phyloP scores from a whole-genome alignment of 2,797 vertebrate genomes.

The Kryptolebias ocellatus region DNA sequence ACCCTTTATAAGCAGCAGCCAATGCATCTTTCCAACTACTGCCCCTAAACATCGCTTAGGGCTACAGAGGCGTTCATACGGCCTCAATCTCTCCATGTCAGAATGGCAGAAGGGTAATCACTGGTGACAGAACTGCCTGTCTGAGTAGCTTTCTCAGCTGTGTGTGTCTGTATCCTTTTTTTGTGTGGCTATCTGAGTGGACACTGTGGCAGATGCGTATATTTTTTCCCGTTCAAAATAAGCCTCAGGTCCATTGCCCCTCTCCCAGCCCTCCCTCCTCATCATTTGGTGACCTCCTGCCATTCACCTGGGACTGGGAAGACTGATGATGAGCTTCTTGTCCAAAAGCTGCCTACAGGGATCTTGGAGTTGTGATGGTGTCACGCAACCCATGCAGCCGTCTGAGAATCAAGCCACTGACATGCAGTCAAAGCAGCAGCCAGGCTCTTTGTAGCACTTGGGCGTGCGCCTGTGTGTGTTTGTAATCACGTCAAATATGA shows the following conservation, averaged over 20 bases:
- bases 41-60: slow-evolving; percentile 76
- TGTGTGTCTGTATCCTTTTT: slow-evolving; percentile 36
- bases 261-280: slow-evolving; percentile 37
- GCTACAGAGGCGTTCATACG: slow-evolving; percentile 72
- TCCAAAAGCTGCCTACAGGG: slow-evolving; percentile 60
- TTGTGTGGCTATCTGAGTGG: slow-evolving; percentile 44
- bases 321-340: slow-evolving; percentile 67
- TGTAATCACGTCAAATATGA: slow-evolving; percentile 66
- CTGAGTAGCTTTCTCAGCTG: slow-evolving; percentile 59
- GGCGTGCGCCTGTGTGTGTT: slow-evolving; percentile 40
- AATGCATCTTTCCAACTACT: slow-evolving; percentile 60
- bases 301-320: slow-evolving; percentile 68
- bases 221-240: slow-evolving; percentile 54
- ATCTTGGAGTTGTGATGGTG: slow-evolving; percentile 62
- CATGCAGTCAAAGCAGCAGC: slow-evolving; percentile 60
- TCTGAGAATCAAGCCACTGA: slow-evolving; percentile 57
- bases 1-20: slow-evolving; percentile 71
- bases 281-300: slow-evolving; percentile 50
- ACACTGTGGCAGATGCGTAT: slow-evolving; percentile 57
- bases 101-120: slow-evolving; percentile 73
- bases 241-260: slow-evolving; percentile 62
- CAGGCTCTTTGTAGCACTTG: slow-evolving; percentile 47
- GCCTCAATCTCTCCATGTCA: slow-evolving; percentile 74
- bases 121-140: slow-evolving; percentile 73
- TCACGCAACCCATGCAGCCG: slow-evolving; percentile 62